Percentiles rank a stretch among this genome's conserved stretches.
Evolutionary conservation across 2,113 vertebrate species (phyloP).

Genomic region (Delphinus delphis): DNA sequence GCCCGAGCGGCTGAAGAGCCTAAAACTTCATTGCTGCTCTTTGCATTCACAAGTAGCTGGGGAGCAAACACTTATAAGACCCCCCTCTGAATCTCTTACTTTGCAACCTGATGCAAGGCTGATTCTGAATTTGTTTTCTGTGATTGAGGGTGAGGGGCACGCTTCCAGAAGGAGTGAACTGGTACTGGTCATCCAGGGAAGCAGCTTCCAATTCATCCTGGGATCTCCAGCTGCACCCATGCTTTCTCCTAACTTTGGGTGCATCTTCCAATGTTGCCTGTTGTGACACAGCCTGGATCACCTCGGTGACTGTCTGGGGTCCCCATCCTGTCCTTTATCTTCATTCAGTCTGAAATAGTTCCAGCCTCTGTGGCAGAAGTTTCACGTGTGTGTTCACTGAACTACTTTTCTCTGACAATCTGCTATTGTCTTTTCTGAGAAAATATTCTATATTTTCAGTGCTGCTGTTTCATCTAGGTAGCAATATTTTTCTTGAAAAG

Average conservation of each 20-base stretch:
- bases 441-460: background rate
- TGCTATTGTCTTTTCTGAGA: conserved; percentile 7
- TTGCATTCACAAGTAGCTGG: background rate
- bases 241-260: background rate
- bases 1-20: background rate
- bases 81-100: conserved; percentile 1
- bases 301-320: rapidly evolving
- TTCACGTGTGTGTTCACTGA: too few relatives aligned
- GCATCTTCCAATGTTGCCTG: rapidly evolving
- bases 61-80: background rate
- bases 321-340: background rate
- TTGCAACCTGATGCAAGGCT: background rate
- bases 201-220: background rate
- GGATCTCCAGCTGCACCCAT: background rate
- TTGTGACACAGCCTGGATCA: background rate
- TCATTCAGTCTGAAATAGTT: background rate
- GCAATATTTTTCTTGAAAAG: conserved; percentile 64
- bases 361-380: background rate
- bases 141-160: rapidly evolving
- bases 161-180: background rate
- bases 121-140: background rate
- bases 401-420: background rate
- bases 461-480: conserved; percentile 17
- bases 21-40: background rate
- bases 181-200: rapidly evolving